Evolutionary conservation across 1,140 invertebrate genomes (phyloP).

Genomic region (Nephila pilipes): DNA sequence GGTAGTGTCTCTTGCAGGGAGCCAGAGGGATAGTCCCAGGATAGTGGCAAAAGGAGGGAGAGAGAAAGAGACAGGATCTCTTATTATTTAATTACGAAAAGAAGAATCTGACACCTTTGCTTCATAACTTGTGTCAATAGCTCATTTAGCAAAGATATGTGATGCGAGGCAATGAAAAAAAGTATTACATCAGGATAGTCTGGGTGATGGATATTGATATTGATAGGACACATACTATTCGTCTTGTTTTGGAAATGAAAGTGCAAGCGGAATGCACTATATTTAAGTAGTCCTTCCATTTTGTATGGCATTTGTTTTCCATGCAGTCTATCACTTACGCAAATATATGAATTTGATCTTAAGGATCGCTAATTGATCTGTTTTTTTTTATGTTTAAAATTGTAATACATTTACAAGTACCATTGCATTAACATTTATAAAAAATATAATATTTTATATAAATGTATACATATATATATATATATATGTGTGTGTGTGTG

Average conservation of each 20-base stretch:
- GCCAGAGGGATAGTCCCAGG: conserved; percentile 7
- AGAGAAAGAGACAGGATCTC: neutral
- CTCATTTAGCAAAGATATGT: conserved; percentile 26
- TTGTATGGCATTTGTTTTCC: no score
- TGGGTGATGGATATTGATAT: neutral
- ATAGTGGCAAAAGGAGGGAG: neutral
- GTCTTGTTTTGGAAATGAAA: neutral
- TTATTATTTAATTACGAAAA: conserved; percentile 44
- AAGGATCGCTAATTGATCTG: no score
- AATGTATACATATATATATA: no score
- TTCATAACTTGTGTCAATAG: conserved; percentile 49
- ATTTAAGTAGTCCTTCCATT: no score
- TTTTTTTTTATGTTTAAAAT: no score
- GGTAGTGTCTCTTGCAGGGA: neutral
- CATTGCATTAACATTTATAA: no score
- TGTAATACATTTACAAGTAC: no score
- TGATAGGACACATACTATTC: neutral
- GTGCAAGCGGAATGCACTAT: neutral
- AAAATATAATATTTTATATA: no score
- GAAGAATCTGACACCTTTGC: conserved; percentile 35
- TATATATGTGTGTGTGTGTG: no score
- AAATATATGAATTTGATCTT: no score
- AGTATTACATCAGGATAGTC: neutral
- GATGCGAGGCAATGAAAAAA: neutral
- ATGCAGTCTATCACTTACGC: no score